Conservation (phyloP, 92 coral and sea anemone genomes). For the Epizoanthus scotinus region DNA sequence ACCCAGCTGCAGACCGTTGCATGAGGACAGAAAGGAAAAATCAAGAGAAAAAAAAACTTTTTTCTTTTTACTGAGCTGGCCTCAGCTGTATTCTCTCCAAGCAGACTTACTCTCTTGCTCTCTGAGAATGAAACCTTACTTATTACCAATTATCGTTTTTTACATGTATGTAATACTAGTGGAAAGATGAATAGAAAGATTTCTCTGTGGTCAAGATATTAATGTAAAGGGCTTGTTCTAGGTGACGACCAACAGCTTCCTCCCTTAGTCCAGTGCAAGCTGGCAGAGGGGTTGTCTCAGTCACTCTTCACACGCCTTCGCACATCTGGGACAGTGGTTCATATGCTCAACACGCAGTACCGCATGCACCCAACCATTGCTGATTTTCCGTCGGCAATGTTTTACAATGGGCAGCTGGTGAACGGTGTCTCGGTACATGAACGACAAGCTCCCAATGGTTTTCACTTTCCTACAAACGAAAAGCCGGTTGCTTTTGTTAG, state of each 20-base stretch:
- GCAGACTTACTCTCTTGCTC: no score
- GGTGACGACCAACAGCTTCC: conserved; percentile 87
- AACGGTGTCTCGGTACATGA: conserved; percentile 62
- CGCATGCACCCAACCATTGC: conserved; percentile 87
- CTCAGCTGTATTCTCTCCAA: no score
- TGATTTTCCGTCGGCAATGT: conserved; percentile 54
- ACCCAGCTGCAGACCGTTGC: no score
- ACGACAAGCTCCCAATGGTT: conserved; percentile 64
- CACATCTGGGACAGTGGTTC: conserved; percentile 55
- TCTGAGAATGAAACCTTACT: no score
- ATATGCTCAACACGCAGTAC: conserved; percentile 74
- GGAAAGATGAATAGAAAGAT: no score
- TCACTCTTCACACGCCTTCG: conserved; percentile 72
- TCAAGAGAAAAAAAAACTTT: no score
- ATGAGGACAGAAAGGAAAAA: no score
- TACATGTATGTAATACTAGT: no score
- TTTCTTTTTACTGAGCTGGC: no score
- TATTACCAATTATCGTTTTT: no score
- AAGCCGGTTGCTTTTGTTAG: conserved; percentile 66
- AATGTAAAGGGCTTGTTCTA: not conserved
- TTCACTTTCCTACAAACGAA: conserved; percentile 58
- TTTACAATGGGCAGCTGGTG: conserved; percentile 60
- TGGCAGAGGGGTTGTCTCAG: conserved; percentile 50
- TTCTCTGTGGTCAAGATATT: not conserved
- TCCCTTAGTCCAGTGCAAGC: conserved; percentile 71